Percentiles rank a stretch among this genome's conserved stretches.
phyloP scores from a whole-genome alignment of 2,113 vertebrate species.

The Grantiella picta region DNA sequence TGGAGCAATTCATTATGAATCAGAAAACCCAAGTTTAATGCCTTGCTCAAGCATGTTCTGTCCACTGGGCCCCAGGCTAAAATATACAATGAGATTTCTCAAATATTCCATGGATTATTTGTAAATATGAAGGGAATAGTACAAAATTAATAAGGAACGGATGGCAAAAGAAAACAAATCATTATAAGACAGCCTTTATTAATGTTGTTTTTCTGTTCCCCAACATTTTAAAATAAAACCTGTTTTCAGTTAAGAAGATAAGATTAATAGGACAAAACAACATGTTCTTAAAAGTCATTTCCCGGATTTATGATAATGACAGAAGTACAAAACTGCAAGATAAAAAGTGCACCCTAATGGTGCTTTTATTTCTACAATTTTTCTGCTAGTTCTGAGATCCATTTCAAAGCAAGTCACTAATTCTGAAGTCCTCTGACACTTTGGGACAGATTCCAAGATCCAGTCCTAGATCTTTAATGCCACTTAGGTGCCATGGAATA shows the following conservation, averaged over 20 bases:
- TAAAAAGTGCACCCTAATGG: neutral
- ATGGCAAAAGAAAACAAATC: neutral
- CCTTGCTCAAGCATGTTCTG: neutral
- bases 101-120: neutral
- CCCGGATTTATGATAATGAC: neutral
- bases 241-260: neutral
- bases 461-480: neutral
- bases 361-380: neutral
- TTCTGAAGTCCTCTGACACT: neutral
- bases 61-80: neutral
- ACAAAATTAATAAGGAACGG: neutral
- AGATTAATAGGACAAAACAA: constrained; percentile 7
- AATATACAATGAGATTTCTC: neutral
- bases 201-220: neutral
- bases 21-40: neutral
- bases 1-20: neutral
- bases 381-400: neutral
- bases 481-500: neutral
- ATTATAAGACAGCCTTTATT: neutral
- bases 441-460: neutral
- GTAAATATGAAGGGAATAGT: neutral
- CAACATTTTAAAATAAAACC: neutral
- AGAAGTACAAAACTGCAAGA: neutral
- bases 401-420: neutral
- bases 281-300: constrained; percentile 12